Base-by-base conservation (phyloP, 2,888 invertebrate species). In the Ophioninae sp. region DNA sequence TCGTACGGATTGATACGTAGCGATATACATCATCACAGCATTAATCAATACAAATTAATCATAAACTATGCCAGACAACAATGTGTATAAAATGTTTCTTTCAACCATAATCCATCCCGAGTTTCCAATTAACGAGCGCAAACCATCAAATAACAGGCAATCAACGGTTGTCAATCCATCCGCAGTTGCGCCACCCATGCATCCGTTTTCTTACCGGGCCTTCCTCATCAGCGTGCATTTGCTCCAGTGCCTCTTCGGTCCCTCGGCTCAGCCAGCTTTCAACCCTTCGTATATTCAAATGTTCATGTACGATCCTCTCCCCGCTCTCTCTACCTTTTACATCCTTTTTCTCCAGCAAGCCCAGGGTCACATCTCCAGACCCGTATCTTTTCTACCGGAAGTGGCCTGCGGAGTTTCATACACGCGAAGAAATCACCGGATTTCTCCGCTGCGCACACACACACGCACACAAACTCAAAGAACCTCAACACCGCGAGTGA, bases 121-220 rank as follows among this genome's bases (percentile, higher is more conserved):
- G 61, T n/a, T 17, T 63, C 1, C 58, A n/a, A 51, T 56, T 37
- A 72, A 79, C 22, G 37, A 64, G 30, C 41, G 63, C 59, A 67
- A 37, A 74, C 10, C 79, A 93, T 91, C 93, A 93, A 93, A 93
- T 94, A 93, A 94, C 92, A 93, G 93, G 93, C 93, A 93, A 94
- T 94, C 93, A 94, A 93, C 93, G 93, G 91, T 92, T 93, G 93
- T 93, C 93, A 93, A 91, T 72, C 85, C 73, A 83, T 71, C 39
- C 13, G 13, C 51, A 61, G 39, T 44, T 51, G 39, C 30, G 20
- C 51, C 59, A 56, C 37, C 56, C 63, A 44, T 69, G 39, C 61
- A 44, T 59, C 59, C 41, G 51, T 68, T 23, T 71, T 44, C 61
- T 72, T 41, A 41, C 56, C 56, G 39, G 79, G 30, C 23, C 63